Percentiles rank a stretch among this genome's conserved stretches.
These are phyloP conservation scores for Morone saxatilis DNA, from an alignment of 2,113 vertebrate genomes.

Conservation along the genomic window DNA sequence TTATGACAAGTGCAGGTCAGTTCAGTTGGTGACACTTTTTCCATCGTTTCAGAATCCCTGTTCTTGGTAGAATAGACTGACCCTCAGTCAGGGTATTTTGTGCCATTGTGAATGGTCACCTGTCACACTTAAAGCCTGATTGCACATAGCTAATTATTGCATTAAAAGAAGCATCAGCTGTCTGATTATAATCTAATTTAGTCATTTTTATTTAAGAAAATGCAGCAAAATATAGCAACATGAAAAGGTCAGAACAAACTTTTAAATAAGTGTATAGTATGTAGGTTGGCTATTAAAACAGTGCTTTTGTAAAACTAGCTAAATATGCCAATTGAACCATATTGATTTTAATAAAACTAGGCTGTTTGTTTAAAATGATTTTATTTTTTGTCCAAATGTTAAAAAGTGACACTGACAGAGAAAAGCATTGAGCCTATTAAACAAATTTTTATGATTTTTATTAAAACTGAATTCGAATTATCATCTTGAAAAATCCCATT, in stretches of 20 bases:
- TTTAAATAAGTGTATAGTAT: neutral
- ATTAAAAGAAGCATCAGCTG: neutral
- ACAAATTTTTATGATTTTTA: neutral
- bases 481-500: neutral
- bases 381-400: neutral
- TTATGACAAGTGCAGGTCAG: neutral
- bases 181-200: neutral
- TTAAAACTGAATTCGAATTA: neutral
- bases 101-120: neutral
- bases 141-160: neutral
- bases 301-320: neutral
- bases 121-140: neutral
- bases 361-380: neutral
- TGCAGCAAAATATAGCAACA: neutral
- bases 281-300: neutral
- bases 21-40: neutral
- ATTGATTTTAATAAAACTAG: neutral
- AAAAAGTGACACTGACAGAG: neutral
- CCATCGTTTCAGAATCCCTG: neutral
- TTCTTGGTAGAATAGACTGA: neutral
- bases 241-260: neutral
- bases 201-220: neutral
- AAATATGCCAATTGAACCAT: neutral
- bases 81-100: neutral
- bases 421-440: neutral